Base-by-base conservation (phyloP, 2,888 invertebrate species). In the Nemurella pictetii region DNA sequence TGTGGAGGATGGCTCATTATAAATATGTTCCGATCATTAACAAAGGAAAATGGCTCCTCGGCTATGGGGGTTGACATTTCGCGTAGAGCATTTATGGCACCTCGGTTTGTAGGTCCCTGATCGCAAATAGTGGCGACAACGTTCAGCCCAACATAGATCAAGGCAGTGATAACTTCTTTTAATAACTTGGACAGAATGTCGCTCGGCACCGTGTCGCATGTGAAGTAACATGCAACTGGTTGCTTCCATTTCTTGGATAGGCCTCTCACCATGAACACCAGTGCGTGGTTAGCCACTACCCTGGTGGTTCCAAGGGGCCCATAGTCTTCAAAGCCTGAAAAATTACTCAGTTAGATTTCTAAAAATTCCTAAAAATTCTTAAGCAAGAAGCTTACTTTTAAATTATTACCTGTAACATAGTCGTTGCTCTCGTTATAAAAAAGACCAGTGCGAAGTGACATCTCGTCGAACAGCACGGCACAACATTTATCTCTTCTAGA, bases 381-480 rank as follows among this genome's bases (percentile, higher is more conserved):
- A n/a, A 15, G 55, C 55, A 36, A 36, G 15, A 36, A 36, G 55
- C 15, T 36, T 15, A 36, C 15, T 36, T 15, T 15, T 36, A 15
- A 12, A 36, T 36, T 36, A 15, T 15, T 9, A 15, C 15, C 55
- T 36, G 15, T 36, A 12, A 36, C 7, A 36, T 9, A 12, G 55
- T 36, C 7, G 55, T 9, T 36, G 15, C 7, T 36, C 7, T n/a
- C n/a, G n/a, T n/a, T n/a, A n/a, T 84, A 84, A 28, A n/a, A 26
- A 5, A 84, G 36, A 25, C 36, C 28, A 15, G 77, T 26, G 30
- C 27, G 35, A 2, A 85, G 30, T 2, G 78, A n/a, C 83, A 83
- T 83, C 36, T 85, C 83, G 83, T 85, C 85, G 74, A 85, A 83
- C 5, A 83, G 25, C 7, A 85, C 0, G 0, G 55, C 55, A 78